phyloP scores from a whole-genome alignment of 2,797 vertebrate species.

The Serranus cabrilla region DNA sequence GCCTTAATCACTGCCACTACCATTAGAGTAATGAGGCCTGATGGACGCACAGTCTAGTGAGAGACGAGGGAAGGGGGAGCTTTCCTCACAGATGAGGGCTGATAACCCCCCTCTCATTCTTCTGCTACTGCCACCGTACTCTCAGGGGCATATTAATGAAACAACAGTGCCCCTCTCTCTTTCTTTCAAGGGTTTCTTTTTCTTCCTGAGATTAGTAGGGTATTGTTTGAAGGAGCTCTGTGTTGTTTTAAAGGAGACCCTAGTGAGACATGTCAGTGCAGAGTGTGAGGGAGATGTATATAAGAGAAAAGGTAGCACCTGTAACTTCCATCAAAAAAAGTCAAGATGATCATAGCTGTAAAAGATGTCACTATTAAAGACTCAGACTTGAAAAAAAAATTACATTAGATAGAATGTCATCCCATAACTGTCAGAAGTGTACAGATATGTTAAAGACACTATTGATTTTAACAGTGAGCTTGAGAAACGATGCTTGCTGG shows the following conservation, averaged over 20 bases:
- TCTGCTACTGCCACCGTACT: slow-evolving; percentile 62
- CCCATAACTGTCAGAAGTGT: slow-evolving; percentile 32
- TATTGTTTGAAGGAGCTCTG: slow-evolving; percentile 64
- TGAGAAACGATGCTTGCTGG: slow-evolving; percentile 38
- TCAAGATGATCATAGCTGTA: slow-evolving; percentile 25
- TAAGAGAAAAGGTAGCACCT: slow-evolving; percentile 27
- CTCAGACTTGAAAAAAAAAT: slow-evolving; percentile 3
- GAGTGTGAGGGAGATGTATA: slow-evolving; percentile 14
- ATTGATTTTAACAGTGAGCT: slow-evolving; percentile 52
- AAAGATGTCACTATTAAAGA: slow-evolving; percentile 14
- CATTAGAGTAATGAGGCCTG: slow-evolving; percentile 87
- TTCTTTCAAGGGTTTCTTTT: slow-evolving; percentile 62
- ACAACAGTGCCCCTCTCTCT: slow-evolving; percentile 61
- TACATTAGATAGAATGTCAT: slow-evolving; percentile 10
- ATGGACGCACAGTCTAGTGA: slow-evolving; percentile 81
- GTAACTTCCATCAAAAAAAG: slow-evolving; percentile 35
- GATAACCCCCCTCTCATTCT: slow-evolving; percentile 73
- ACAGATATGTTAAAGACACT: slow-evolving; percentile 44
- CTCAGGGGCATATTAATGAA: slow-evolving; percentile 78
- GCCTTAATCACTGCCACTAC: slow-evolving; percentile 87
- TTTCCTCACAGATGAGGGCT: slow-evolving; percentile 78
- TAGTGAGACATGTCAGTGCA: slow-evolving; percentile 25
- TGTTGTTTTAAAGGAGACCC: slow-evolving; percentile 61
- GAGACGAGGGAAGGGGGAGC: slow-evolving; percentile 55
- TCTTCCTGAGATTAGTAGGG: slow-evolving; percentile 67